These are phyloP conservation scores for Liopterus haemorrhoidalis DNA, from an alignment of 2,888 invertebrate species.

Conservation along the genomic window DNA sequence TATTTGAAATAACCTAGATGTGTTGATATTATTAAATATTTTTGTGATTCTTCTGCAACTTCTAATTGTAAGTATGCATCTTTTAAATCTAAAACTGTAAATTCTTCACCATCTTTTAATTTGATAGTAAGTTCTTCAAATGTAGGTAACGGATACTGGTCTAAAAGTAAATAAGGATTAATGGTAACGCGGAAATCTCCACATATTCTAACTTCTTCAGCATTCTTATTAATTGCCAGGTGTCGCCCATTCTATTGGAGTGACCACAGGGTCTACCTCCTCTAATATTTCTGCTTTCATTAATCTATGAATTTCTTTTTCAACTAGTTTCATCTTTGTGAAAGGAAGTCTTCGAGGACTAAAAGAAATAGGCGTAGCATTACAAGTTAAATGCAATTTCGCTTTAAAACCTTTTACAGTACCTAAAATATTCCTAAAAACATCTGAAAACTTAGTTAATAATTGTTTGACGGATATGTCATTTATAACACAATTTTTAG, in stretches of 20 bases:
- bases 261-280: neutral
- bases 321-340: conserved; percentile 1
- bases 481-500: too few species aligned
- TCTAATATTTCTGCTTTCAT: neutral
- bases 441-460: conserved; percentile 4
- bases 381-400: neutral
- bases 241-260: neutral
- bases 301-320: conserved; percentile 5
- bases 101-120: conserved; percentile 14
- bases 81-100: conserved; percentile 17
- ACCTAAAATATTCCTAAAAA: conserved; percentile 6
- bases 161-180: conserved; percentile 6
- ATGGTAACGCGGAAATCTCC: conserved; percentile 9
- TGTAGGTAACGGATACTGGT: conserved; percentile 10
- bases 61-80: conserved; percentile 22
- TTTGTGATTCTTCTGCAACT: conserved; percentile 10
- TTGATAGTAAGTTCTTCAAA: conserved; percentile 14
- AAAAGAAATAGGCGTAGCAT: neutral
- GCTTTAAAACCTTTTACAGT: conserved; percentile 8
- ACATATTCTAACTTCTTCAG: conserved; percentile 4
- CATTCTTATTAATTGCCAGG: neutral
- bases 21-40: conserved; percentile 8
- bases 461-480: too few species aligned
- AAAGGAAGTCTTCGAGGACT: conserved; percentile 4
- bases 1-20: conserved; percentile 15